Evolutionary conservation across 2,797 vertebrate species (phyloP).

Genomic region (Paramormyrops hopkinsi): DNA sequence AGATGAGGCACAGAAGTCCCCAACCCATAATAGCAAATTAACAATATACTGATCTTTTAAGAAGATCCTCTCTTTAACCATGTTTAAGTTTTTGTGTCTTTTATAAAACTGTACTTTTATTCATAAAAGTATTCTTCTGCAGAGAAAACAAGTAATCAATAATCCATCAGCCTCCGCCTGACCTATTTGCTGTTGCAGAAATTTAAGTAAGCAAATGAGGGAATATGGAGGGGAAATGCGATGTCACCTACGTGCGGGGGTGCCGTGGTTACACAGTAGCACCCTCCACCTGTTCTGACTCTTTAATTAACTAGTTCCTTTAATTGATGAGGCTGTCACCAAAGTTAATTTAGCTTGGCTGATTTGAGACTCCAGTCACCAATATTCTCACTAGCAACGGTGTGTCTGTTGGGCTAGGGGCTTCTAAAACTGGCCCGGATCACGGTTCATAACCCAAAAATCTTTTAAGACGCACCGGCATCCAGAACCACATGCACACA

Average conservation of each 20-base stretch:
- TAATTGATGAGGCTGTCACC: background rate
- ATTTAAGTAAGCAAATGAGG: conserved; percentile 55
- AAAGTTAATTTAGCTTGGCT: background rate
- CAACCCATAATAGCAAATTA: background rate
- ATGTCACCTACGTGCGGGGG: conserved; percentile 27
- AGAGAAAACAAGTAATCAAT: conserved; percentile 44
- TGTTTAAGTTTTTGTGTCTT: background rate
- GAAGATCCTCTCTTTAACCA: background rate
- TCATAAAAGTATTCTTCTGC: background rate
- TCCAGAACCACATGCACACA: background rate
- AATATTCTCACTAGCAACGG: background rate
- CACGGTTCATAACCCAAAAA: background rate
- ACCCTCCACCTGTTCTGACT: background rate
- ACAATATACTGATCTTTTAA: background rate
- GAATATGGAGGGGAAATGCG: conserved; percentile 25
- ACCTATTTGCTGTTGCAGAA: conserved; percentile 50
- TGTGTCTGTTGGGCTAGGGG: background rate
- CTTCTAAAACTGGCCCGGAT: background rate
- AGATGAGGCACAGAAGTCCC: background rate
- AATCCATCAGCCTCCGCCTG: conserved; percentile 49
- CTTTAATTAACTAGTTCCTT: background rate
- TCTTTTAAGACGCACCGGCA: background rate
- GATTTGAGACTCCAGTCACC: background rate
- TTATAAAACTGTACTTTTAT: background rate
- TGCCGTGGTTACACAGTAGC: background rate